Conservation (phyloP, 2,888 invertebrate genomes). For the Mesorhabditis belari region DNA sequence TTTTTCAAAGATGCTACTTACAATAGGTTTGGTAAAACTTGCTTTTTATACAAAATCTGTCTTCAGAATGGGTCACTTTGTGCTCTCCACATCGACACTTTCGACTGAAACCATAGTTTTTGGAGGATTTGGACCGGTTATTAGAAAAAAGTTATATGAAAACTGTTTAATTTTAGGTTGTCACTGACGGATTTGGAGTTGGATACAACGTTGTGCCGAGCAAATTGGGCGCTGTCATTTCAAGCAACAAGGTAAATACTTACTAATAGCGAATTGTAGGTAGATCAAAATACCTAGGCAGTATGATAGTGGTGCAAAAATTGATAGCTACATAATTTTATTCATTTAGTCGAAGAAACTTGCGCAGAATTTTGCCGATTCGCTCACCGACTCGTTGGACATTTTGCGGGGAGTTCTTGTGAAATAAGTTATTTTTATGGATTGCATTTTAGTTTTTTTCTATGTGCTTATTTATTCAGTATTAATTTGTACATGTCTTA, state of each 20-base stretch:
- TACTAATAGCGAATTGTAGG: not conserved
- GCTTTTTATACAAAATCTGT: not conserved
- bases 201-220: conserved; percentile 80
- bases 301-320: not conserved
- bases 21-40: conserved; percentile 52
- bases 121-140: conserved; percentile 58
- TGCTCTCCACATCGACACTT: conserved; percentile 88
- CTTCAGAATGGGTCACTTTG: conserved; percentile 73
- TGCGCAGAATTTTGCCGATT: conserved; percentile 26
- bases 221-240: conserved; percentile 74
- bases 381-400: conserved; percentile 62
- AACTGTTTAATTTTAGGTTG: conserved; percentile 82
- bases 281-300: not conserved
- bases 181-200: conserved; percentile 81
- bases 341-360: not conserved
- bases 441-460: too few relatives aligned
- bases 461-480: too few relatives aligned
- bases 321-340: not conserved
- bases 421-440: conserved; percentile 1
- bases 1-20: conserved; percentile 21
- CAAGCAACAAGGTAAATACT: conserved; percentile 61
- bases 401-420: conserved; percentile 61
- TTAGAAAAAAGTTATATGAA: not conserved
- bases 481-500: too few relatives aligned
- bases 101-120: conserved; percentile 76